phyloP scores from a whole-genome alignment of 2,797 vertebrate genomes.

The Muscicapa comitata region DNA sequence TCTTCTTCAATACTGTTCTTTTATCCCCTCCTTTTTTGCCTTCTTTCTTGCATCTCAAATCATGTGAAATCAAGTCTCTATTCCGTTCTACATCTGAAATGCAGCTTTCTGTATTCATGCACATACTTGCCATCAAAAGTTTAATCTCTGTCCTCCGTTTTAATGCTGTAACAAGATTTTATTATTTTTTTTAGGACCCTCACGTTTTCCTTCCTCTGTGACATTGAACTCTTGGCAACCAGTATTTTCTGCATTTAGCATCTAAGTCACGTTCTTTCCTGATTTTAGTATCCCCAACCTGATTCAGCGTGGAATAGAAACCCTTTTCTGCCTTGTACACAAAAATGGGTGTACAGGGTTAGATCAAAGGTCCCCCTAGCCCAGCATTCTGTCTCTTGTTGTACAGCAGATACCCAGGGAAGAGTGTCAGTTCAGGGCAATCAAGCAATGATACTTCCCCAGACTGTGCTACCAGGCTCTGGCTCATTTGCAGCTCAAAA shows the following conservation, averaged over 20 bases:
- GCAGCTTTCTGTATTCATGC: constrained; percentile 4
- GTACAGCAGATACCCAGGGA: background rate
- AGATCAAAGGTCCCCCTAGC: background rate
- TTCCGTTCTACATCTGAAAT: background rate
- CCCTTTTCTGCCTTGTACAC: background rate
- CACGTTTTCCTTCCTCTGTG: background rate
- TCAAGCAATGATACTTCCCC: background rate
- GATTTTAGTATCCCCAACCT: background rate
- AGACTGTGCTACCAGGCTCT: background rate
- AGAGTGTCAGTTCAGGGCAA: background rate
- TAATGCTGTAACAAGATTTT: background rate
- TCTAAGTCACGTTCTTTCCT: background rate
- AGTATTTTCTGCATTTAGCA: background rate
- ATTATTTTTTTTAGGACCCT: background rate
- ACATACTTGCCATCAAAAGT: background rate
- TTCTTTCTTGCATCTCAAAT: background rate
- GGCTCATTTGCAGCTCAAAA: background rate
- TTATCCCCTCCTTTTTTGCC: background rate
- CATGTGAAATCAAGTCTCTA: background rate
- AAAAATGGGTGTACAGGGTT: background rate
- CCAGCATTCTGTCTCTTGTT: constrained; percentile 13
- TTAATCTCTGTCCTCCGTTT: background rate
- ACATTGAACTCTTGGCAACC: background rate
- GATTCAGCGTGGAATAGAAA: background rate
- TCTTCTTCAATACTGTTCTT: background rate